A percentile compares a stretch with the other conserved stretches of the same genome.
These are phyloP conservation scores for Heliothis subflexa DNA, from an alignment of 1,140 invertebrate genomes.

Conservation along the genomic window DNA sequence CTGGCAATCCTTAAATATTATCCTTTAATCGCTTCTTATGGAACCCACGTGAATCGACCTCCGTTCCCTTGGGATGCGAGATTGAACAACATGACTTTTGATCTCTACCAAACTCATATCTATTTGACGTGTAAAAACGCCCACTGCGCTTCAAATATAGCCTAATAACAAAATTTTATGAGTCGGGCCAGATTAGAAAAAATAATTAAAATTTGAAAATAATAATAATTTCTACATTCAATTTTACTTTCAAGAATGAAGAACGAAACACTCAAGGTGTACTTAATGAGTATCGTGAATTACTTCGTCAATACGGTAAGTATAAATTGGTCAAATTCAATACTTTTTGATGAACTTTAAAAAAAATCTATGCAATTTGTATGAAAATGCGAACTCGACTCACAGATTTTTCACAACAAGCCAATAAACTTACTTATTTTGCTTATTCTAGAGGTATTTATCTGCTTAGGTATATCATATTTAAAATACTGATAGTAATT, in stretches of 20 bases:
- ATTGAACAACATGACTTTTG: slow-evolving; percentile 18
- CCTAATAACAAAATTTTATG: not conserved
- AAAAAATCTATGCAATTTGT: no score
- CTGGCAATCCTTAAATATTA: slow-evolving; percentile 15
- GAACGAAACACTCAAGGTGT: not conserved
- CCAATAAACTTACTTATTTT: no score
- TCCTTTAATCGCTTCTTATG: slow-evolving; percentile 34
- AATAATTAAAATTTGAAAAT: not conserved
- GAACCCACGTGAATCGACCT: slow-evolving; percentile 16
- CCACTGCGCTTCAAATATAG: not conserved
- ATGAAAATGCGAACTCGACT: no score
- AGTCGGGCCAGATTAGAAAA: not conserved
- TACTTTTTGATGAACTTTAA: no score
- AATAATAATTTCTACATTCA: not conserved
- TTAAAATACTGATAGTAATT: no score
- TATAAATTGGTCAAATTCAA: no score
- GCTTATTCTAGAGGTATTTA: no score
- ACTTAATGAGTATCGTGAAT: not conserved
- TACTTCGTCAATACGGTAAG: not conserved
- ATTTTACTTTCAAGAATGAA: not conserved
- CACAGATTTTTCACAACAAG: no score
- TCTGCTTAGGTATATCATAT: no score
- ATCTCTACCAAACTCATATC: slow-evolving; percentile 10
- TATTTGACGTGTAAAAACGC: not conserved
- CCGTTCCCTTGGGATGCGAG: not conserved